Evolutionary conservation across 1,140 invertebrate species (phyloP).

Genomic region (Diorhabda elongata): DNA sequence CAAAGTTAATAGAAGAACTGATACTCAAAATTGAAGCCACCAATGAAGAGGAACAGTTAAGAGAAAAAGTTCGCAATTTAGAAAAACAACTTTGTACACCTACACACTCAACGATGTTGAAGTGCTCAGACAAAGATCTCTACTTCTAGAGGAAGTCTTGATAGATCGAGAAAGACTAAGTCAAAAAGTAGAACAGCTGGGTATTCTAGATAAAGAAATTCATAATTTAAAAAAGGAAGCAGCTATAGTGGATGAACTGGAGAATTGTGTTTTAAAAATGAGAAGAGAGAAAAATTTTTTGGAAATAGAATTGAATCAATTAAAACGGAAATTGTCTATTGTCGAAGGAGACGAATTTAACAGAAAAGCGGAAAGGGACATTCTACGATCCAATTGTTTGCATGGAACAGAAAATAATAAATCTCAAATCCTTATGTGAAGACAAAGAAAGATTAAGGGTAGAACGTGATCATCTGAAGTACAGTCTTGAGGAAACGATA

Average conservation of each 20-base stretch:
- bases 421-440: slow-evolving; percentile 30
- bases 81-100: slow-evolving; percentile 31
- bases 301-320: slow-evolving; percentile 34
- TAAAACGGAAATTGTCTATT: slow-evolving; percentile 26
- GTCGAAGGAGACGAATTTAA: slow-evolving; percentile 25
- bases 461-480: slow-evolving; percentile 35
- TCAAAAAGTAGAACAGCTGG: slow-evolving; percentile 30
- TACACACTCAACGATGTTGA: slow-evolving; percentile 33
- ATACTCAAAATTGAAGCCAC: slow-evolving; percentile 26
- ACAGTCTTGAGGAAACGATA: slow-evolving; percentile 35
- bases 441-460: slow-evolving; percentile 35
- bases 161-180: slow-evolving; percentile 26
- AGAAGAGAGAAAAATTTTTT: slow-evolving; percentile 23
- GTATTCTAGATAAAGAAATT: slow-evolving; percentile 21
- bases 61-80: slow-evolving; percentile 27
- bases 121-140: slow-evolving; percentile 27
- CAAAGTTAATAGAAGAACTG: slow-evolving; percentile 8
- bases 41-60: slow-evolving; percentile 31
- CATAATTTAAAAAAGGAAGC: slow-evolving; percentile 14
- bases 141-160: slow-evolving; percentile 28
- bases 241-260: slow-evolving; percentile 25
- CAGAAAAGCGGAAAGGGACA: slow-evolving; percentile 27
- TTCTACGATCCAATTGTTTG: slow-evolving; percentile 23
- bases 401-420: slow-evolving; percentile 34
- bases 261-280: slow-evolving; percentile 29